Evolutionary conservation across 2,888 invertebrate species (phyloP).

Genomic region (Chrysina gloriosa): DNA sequence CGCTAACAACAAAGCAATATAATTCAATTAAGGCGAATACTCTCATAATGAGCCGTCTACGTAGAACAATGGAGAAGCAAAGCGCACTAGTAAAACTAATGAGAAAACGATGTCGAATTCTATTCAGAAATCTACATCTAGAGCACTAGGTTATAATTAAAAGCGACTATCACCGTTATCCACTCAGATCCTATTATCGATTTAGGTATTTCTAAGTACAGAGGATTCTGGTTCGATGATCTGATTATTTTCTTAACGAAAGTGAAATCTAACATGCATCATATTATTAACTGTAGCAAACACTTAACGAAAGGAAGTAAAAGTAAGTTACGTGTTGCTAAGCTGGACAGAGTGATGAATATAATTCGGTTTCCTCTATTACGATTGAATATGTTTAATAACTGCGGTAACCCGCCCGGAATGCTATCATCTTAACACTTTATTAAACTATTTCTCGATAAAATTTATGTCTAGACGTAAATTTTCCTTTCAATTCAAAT

Average conservation of each 20-base stretch:
- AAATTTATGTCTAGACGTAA: too few species aligned
- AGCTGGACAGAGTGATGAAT: too few species aligned
- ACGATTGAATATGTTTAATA: too few species aligned
- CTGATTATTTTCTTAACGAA: not conserved
- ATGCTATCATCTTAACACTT: too few species aligned
- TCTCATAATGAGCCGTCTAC: not conserved
- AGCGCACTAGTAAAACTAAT: not conserved
- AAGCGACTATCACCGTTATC: too few species aligned
- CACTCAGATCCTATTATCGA: too few species aligned
- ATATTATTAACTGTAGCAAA: not conserved
- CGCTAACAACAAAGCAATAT: not conserved
- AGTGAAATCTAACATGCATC: not conserved
- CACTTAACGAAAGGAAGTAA: slow-evolving; percentile 8
- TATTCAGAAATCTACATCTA: not conserved
- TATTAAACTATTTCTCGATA: too few species aligned
- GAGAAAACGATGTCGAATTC: not conserved
- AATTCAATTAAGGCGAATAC: slow-evolving; percentile 3
- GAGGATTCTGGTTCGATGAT: too few species aligned
- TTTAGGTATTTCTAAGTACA: too few species aligned
- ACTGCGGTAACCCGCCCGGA: too few species aligned
- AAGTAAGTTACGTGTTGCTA: slow-evolving; percentile 1
- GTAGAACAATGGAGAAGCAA: not conserved
- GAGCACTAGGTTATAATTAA: slow-evolving; percentile 5
- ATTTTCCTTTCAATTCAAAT: too few species aligned
- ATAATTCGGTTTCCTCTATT: too few species aligned